Conservation (phyloP, 2,888 invertebrate genomes). For the Thereva unica region DNA sequence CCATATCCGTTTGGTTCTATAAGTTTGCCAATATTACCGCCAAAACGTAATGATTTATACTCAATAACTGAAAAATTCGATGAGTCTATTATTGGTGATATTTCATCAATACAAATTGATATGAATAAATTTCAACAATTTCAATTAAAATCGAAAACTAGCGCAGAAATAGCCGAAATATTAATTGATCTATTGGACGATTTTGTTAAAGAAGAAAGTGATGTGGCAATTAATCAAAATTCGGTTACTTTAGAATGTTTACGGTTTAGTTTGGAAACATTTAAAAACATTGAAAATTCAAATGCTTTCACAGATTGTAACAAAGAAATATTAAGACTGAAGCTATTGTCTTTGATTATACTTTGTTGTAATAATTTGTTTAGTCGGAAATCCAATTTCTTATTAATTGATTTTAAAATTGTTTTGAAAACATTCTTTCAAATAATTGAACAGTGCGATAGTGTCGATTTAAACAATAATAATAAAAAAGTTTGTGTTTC, state of each 20-base stretch:
- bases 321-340: slow-evolving; percentile 50
- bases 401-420: slow-evolving; percentile 48
- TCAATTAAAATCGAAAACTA: slow-evolving; percentile 46
- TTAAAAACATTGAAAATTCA: slow-evolving; percentile 43
- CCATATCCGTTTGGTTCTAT: background rate
- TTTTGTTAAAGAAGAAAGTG: slow-evolving; percentile 51
- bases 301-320: slow-evolving; percentile 45
- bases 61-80: background rate
- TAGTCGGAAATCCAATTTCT: slow-evolving; percentile 47
- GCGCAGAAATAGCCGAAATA: slow-evolving; percentile 53
- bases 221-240: slow-evolving; percentile 47
- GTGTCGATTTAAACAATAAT: background rate
- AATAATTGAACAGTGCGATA: slow-evolving; percentile 2
- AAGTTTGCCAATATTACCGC: background rate
- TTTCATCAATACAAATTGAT: slow-evolving; percentile 3
- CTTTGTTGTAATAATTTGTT: slow-evolving; percentile 54
- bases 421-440: slow-evolving; percentile 47
- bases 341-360: slow-evolving; percentile 51
- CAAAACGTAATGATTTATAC: background rate
- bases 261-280: slow-evolving; percentile 52
- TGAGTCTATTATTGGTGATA: background rate
- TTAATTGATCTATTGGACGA: slow-evolving; percentile 52
- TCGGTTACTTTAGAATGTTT: slow-evolving; percentile 51
- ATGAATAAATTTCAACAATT: slow-evolving; percentile 45
- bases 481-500: background rate